These are phyloP conservation scores for Podiceps cristatus DNA, from an alignment of 2,113 vertebrate genomes.

Conservation along the genomic window DNA sequence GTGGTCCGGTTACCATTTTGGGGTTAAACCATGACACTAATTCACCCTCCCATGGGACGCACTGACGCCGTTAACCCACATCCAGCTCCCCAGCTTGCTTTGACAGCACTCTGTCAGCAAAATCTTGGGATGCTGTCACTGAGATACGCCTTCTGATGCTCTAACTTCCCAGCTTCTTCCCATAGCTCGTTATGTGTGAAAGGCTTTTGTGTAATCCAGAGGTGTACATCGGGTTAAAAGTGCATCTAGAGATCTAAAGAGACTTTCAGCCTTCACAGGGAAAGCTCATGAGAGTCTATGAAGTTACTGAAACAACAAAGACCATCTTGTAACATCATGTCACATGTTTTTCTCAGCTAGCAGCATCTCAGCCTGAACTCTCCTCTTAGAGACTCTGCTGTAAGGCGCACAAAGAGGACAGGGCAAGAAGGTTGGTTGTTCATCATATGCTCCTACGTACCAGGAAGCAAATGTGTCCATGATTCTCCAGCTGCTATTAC, in stretches of 20 bases:
- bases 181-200: not conserved
- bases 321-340: not conserved
- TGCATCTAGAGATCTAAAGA: not conserved
- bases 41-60: rapidly evolving
- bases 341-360: not conserved
- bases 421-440: not conserved
- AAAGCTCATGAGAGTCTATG: not conserved
- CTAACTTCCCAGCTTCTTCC: not conserved
- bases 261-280: not conserved
- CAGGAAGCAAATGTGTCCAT: not conserved
- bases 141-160: not conserved
- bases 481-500: not conserved
- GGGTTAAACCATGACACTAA: too few relatives aligned
- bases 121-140: not conserved
- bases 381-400: not conserved
- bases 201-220: not conserved
- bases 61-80: not conserved
- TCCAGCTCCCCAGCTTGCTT: not conserved
- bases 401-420: not conserved
- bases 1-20: too few relatives aligned
- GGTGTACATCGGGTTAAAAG: not conserved
- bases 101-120: not conserved
- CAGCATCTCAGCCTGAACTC: not conserved
- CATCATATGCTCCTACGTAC: too few relatives aligned
- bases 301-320: not conserved